These are phyloP conservation scores for Telmatherina bonti DNA, from an alignment of 2,797 vertebrate species.

Conservation along the genomic window DNA sequence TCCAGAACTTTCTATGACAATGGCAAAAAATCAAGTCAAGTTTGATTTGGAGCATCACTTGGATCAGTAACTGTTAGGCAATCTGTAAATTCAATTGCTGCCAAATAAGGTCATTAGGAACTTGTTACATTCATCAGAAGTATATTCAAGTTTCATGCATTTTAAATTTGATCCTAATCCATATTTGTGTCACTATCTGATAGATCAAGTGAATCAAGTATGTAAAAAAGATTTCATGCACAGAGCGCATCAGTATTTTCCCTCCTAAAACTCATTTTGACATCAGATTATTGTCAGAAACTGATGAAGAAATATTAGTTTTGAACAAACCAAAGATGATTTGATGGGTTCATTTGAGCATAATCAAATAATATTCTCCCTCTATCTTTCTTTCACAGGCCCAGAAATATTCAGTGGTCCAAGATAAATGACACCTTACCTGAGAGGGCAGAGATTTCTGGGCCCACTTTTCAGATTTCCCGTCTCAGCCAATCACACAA, in stretches of 20 bases:
- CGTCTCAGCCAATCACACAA: slow-evolving; percentile 91
- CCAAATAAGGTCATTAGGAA: too few species aligned
- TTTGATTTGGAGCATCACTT: background rate
- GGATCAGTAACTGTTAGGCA: background rate
- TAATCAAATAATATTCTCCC: background rate
- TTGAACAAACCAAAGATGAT: background rate
- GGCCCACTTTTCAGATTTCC: slow-evolving; percentile 86
- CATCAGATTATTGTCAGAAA: background rate
- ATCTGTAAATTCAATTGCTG: background rate
- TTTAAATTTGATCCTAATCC: too few species aligned
- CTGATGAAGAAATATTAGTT: background rate
- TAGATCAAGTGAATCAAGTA: too few species aligned
- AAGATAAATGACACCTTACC: slow-evolving; percentile 91
- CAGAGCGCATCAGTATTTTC: background rate
- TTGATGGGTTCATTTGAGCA: background rate
- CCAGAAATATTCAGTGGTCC: slow-evolving; percentile 88
- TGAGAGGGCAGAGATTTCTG: slow-evolving; percentile 87
- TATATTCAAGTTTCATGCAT: too few species aligned
- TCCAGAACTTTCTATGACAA: background rate
- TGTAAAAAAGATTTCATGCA: too few species aligned
- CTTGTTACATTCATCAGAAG: too few species aligned
- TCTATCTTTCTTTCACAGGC: slow-evolving; percentile 72
- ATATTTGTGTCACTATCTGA: too few species aligned
- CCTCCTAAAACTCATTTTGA: background rate
- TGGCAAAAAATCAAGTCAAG: background rate